Percentiles rank a stretch among this genome's conserved stretches.
Conservation (phyloP, 35 echinoderm and acorn worm species). For the Ophioderma brevispina region DNA sequence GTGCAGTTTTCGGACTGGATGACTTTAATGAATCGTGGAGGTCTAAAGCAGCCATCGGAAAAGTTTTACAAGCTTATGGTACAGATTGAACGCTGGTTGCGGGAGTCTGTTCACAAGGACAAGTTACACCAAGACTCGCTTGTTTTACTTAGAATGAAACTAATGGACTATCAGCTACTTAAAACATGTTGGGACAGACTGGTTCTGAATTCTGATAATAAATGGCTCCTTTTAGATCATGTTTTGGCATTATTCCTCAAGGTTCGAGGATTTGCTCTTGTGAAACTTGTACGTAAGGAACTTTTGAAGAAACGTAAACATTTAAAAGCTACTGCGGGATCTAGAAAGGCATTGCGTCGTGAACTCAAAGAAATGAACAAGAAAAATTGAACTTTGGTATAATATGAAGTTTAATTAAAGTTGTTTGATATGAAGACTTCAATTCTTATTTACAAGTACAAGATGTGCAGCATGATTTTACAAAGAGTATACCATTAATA, state of each 20-base stretch:
- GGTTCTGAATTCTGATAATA: not conserved
- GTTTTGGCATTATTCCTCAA: not conserved
- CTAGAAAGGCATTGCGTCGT: not conserved
- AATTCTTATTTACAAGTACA: too few species aligned
- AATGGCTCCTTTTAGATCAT: not conserved
- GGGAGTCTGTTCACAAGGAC: not conserved
- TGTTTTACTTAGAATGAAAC: not conserved
- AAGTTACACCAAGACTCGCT: not conserved
- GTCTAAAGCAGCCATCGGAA: not conserved
- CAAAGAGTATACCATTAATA: too few species aligned
- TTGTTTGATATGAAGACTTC: too few species aligned
- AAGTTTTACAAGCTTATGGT: not conserved
- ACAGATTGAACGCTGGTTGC: not conserved
- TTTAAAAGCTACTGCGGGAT: not conserved
- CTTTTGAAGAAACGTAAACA: not conserved
- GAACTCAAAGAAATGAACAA: not conserved
- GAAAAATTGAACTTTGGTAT: not conserved
- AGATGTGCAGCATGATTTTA: too few species aligned
- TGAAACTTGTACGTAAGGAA: not conserved
- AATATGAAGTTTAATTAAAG: not conserved
- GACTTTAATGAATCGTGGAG: not conserved
- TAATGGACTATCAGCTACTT: not conserved
- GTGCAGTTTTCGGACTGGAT: not conserved
- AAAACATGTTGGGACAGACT: not conserved
- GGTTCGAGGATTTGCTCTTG: not conserved